phyloP scores from a whole-genome alignment of 2,888 invertebrate species.

The Drosophila kokeensis region DNA sequence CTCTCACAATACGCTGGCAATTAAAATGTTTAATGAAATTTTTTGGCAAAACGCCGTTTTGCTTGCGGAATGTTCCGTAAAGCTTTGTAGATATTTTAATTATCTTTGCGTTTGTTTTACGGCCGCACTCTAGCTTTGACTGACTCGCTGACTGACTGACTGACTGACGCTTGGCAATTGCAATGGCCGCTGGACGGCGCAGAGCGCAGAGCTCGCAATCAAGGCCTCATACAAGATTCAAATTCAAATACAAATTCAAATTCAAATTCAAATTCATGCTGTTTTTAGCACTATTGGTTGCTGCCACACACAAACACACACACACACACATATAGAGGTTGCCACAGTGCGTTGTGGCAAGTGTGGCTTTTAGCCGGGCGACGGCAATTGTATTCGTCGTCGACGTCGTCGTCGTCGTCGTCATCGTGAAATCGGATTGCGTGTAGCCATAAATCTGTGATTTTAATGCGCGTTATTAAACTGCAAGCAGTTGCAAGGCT shows the following conservation, averaged over 20 bases:
- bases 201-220: slow-evolving; percentile 13
- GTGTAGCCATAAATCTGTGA: slow-evolving; percentile 76
- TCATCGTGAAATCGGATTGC: slow-evolving; percentile 75
- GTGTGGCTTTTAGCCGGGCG: slow-evolving; percentile 48
- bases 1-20: slow-evolving; percentile 69
- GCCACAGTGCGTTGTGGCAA: slow-evolving; percentile 10
- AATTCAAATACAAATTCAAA: slow-evolving; percentile 38
- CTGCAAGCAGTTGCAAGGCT: slow-evolving; percentile 59
- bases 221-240: slow-evolving; percentile 26
- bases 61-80: slow-evolving; percentile 48
- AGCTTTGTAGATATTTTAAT: slow-evolving; percentile 73
- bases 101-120: slow-evolving; percentile 68
- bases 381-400: slow-evolving; percentile 49
- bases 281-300: slow-evolving; percentile 17
- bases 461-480: slow-evolving; percentile 80
- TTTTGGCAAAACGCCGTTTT: slow-evolving; percentile 65
- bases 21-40: slow-evolving; percentile 81
- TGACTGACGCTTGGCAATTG: slow-evolving; percentile 20
- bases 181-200: slow-evolving; percentile 17
- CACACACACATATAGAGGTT: not conserved
- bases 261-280: slow-evolving; percentile 33
- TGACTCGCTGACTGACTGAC: not conserved
- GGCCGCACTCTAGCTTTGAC: slow-evolving; percentile 13
- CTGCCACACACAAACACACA: not conserved
- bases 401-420: not conserved